These are phyloP conservation scores for Acrobasis repandana DNA, from an alignment of 2,888 invertebrate genomes.

Conservation along the genomic window DNA sequence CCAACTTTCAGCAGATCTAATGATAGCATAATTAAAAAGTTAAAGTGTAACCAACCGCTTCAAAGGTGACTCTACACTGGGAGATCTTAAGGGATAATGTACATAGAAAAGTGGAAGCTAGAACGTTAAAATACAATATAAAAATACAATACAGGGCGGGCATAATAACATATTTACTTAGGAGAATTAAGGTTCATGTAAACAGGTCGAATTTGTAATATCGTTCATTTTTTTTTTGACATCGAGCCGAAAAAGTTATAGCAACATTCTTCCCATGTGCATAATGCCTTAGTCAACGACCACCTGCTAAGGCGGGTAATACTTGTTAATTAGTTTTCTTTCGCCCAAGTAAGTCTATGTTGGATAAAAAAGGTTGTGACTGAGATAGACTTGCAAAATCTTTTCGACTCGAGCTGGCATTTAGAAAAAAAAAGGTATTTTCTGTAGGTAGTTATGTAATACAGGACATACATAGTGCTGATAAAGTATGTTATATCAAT, in stretches of 20 bases:
- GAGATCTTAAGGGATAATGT: background rate
- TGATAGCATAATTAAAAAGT: constrained; percentile 33
- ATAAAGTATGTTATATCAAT: too few species aligned
- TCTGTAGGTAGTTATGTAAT: too few species aligned
- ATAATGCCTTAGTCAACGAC: background rate
- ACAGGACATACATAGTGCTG: too few species aligned
- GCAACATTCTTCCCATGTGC: background rate
- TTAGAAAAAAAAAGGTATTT: background rate
- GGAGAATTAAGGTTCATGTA: too few species aligned
- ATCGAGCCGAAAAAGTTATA: background rate
- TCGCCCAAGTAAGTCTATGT: constrained; percentile 19
- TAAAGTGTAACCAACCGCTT: constrained; percentile 27
- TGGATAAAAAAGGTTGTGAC: constrained; percentile 7
- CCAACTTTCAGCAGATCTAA: constrained; percentile 21
- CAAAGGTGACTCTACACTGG: constrained; percentile 11
- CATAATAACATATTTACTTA: too few species aligned
- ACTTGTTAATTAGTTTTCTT: constrained; percentile 32
- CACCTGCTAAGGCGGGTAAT: constrained; percentile 5
- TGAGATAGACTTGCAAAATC: constrained; percentile 1
- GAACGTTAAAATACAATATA: too few species aligned
- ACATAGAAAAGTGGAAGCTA: background rate
- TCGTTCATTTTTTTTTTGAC: too few species aligned
- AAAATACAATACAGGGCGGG: too few species aligned
- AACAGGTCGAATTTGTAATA: too few species aligned
- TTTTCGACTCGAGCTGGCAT: background rate